Evolutionary conservation across 2,888 invertebrate species (phyloP).

Genomic region (Euzetes globulus): DNA sequence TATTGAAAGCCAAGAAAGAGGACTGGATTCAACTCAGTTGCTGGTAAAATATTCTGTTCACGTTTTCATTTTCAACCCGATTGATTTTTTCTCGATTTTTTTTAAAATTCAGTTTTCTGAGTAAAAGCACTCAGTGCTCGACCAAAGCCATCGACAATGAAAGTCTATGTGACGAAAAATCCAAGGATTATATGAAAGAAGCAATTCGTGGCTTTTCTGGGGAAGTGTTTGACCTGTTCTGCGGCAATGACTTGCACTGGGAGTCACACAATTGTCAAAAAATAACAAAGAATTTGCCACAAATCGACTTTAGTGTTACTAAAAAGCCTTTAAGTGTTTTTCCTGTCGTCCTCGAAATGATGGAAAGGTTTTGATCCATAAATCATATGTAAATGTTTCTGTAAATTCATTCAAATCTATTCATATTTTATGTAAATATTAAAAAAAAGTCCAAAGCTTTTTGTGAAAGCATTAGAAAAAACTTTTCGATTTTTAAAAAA

Average conservation of each 20-base stretch:
- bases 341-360: constrained; percentile 35
- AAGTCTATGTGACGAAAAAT: constrained; percentile 11
- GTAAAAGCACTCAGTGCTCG: constrained; percentile 35
- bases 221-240: constrained; percentile 36
- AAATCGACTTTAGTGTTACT: constrained; percentile 11
- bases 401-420: not conserved
- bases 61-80: not conserved
- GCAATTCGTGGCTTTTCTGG: constrained; percentile 33
- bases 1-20: constrained; percentile 33
- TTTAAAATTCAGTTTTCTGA: constrained; percentile 29
- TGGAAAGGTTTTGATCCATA: constrained; percentile 33
- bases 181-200: constrained; percentile 32
- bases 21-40: constrained; percentile 36
- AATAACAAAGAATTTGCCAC: constrained; percentile 30
- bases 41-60: constrained; percentile 24
- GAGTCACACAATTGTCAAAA: constrained; percentile 34
- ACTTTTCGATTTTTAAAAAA: not conserved
- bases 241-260: constrained; percentile 35
- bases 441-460: not conserved
- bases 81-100: not conserved
- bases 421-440: not conserved
- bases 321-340: constrained; percentile 35
- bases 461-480: too few relatives aligned
- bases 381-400: not conserved
- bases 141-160: constrained; percentile 32